Base-by-base conservation (phyloP, 2,113 vertebrate species). In the Oncorhynchus mykiss region DNA sequence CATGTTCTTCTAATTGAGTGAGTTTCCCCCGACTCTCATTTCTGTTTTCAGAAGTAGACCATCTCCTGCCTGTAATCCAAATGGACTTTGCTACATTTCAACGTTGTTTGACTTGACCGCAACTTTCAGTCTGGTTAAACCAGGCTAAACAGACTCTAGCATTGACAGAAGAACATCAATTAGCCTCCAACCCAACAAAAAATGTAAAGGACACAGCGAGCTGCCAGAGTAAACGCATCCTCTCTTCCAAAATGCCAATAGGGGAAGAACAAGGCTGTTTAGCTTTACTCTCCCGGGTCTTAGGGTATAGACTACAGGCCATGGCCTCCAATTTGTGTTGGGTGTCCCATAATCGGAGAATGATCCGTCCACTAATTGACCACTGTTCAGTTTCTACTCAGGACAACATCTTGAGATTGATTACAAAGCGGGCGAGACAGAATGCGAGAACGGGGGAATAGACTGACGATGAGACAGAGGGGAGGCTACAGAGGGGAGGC, bases 171-270 rank as follows among this genome's bases (percentile, higher is more conserved):
- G 67, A 81, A 62, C 72, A 79, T 24, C 75, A 84, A 86, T 86
- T 80, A 74, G 72, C 78, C 82, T 64, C 48, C 31, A 71, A 82
- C 83, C 75, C 79, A 27, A 27, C 79, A 82, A 31, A 62, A 16
- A 22, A n/a, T 24, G 39, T 74, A 80, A 80, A 72, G 51, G 66
- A 70, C 78, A 80, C 71, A 39, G 57, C 78, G 51, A 22, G 78
- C 73, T 84, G 85, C 88, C 86, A 89, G 86, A 80, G 82, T 70
- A 84, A 87, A 85, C 82, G 86, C 77, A 90, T 84, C 16, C 78
- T 80, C 86, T 88, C 76, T 82, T 72, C 69, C 1, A 13, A 80
- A 85, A 80, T 88, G 87, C 89, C 86, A 88, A 83, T 49, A 81
- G 74, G 27, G 65, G 34, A 81, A 81, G 79, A 54, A 89, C 73